phyloP scores from a whole-genome alignment of 2,888 invertebrate genomes.

The Aradus depressus region DNA sequence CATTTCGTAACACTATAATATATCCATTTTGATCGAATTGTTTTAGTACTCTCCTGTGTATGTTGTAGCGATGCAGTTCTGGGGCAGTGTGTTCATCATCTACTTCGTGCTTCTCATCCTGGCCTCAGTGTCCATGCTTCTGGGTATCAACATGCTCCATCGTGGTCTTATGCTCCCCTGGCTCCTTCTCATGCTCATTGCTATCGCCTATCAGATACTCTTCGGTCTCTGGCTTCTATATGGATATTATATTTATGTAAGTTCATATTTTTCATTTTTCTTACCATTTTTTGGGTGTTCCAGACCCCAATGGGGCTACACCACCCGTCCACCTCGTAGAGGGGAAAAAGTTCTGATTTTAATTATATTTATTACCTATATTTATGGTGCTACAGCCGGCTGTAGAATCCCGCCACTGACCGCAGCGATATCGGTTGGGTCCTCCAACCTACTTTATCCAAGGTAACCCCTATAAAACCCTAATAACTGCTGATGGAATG shows the following conservation, averaged over 20 bases:
- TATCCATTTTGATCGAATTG: background rate
- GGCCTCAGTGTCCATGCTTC: conserved; percentile 48
- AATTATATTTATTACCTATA: no score
- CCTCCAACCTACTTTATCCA: no score
- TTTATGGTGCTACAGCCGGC: no score
- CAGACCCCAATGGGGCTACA: no score
- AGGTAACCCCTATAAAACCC: no score
- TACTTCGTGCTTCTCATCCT: conserved; percentile 46
- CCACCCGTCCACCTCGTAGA: no score
- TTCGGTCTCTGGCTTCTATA: conserved; percentile 78
- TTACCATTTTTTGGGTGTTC: no score
- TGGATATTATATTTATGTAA: conserved; percentile 85
- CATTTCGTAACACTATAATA: background rate
- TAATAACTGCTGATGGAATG: no score
- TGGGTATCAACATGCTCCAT: conserved; percentile 55
- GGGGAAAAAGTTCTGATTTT: no score
- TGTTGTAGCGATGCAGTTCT: conserved; percentile 58
- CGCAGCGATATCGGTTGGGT: no score
- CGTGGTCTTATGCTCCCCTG: conserved; percentile 75
- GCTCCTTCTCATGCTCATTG: conserved; percentile 55
- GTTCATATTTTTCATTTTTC: conserved; percentile 40
- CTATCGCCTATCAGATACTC: conserved; percentile 60
- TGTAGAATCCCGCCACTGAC: no score
- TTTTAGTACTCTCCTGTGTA: conserved; percentile 1
- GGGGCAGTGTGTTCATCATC: conserved; percentile 52